Conservation (phyloP, 2,888 invertebrate genomes). For the Anoplius nigerrimus region DNA sequence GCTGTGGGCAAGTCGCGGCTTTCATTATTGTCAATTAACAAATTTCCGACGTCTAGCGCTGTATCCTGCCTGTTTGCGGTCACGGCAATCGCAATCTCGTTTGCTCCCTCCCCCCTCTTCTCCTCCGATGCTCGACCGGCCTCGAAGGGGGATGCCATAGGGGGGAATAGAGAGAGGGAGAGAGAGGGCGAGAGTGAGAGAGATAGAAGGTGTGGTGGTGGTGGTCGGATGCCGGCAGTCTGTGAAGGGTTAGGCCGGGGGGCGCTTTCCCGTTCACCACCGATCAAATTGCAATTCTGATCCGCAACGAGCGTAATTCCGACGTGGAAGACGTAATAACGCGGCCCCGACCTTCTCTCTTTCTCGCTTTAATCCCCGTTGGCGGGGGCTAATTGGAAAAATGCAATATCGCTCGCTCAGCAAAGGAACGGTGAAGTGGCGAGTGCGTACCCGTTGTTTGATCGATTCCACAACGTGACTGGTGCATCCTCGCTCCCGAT, state of each 20-base stretch:
- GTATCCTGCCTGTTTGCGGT: background rate
- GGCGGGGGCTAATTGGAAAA: constrained; percentile 37
- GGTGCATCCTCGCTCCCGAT: too few relatives aligned
- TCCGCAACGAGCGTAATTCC: constrained; percentile 25
- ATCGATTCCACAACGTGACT: background rate
- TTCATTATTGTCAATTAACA: constrained; percentile 29
- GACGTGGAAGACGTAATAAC: constrained; percentile 20
- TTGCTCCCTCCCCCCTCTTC: background rate
- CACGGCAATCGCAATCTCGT: constrained; percentile 6
- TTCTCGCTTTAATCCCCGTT: constrained; percentile 22
- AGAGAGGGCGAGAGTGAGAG: background rate
- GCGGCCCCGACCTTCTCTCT: constrained; percentile 1
- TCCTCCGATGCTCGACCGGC: background rate
- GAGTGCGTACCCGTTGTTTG: constrained; percentile 2
- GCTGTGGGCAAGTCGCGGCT: background rate
- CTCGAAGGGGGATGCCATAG: background rate
- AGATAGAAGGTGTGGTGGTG: background rate
- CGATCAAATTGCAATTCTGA: constrained; percentile 35
- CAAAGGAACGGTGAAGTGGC: constrained; percentile 9
- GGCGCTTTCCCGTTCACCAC: background rate
- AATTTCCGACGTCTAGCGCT: constrained; percentile 16
- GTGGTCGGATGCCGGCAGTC: background rate
- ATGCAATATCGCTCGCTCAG: constrained; percentile 35
- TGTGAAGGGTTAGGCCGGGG: background rate
- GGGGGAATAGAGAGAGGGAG: background rate